phyloP scores from a whole-genome alignment of 2,888 invertebrate species.

The Pogonocherus hispidulus region DNA sequence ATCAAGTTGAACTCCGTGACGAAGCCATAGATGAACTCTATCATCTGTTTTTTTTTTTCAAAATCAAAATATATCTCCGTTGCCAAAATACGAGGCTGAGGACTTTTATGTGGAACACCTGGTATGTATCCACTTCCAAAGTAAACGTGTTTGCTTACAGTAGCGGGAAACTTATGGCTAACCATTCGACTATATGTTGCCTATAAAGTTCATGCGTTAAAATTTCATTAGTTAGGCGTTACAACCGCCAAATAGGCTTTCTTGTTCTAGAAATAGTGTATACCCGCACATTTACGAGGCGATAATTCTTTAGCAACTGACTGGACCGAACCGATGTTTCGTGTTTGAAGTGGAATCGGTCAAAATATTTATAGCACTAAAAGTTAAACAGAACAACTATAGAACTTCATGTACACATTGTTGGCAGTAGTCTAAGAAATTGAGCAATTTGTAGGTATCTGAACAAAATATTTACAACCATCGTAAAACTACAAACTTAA shows the following conservation, averaged over 20 bases:
- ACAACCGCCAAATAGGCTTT: neutral
- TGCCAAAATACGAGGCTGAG: too few relatives aligned
- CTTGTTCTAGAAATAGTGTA: neutral
- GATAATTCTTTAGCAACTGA: neutral
- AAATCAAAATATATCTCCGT: too few relatives aligned
- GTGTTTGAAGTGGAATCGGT: neutral
- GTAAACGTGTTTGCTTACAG: neutral
- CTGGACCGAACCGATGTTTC: neutral
- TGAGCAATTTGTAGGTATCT: too few relatives aligned
- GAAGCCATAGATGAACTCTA: too few relatives aligned
- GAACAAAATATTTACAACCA: too few relatives aligned
- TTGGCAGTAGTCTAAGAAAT: too few relatives aligned
- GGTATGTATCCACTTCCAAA: too few relatives aligned
- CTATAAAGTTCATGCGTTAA: neutral
- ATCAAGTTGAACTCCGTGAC: too few relatives aligned
- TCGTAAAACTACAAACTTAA: too few relatives aligned
- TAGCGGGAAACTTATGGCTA: neutral
- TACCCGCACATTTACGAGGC: neutral
- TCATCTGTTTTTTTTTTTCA: too few relatives aligned
- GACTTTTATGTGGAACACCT: too few relatives aligned
- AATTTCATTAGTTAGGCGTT: conserved; percentile 3
- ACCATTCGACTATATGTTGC: neutral
- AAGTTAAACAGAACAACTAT: neutral
- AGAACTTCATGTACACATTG: neutral
- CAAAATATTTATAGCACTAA: neutral